A percentile compares a stretch with the other conserved stretches of the same genome.
Evolutionary conservation across 1,140 invertebrate genomes (phyloP).

Genomic region (Anadara kagoshimensis): DNA sequence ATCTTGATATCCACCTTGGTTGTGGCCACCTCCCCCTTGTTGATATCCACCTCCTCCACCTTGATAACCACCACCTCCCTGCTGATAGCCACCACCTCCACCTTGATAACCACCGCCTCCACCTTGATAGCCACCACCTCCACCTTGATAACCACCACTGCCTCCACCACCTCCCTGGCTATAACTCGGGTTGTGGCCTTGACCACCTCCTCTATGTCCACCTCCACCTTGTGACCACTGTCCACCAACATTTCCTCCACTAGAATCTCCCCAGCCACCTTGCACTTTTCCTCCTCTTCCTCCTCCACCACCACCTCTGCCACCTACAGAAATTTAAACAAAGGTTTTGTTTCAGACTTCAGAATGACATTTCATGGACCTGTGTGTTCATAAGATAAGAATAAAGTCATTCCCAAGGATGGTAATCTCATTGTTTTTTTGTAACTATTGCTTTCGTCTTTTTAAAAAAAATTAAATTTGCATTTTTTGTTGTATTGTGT

Average conservation of each 20-base stretch:
- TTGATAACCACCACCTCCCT: slow-evolving; percentile 18
- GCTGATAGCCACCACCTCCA: slow-evolving; percentile 28
- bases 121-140: slow-evolving; percentile 36
- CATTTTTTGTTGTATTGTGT: too few species aligned
- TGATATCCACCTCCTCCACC: slow-evolving; percentile 25
- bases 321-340: slow-evolving; percentile 28
- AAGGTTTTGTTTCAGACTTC: background rate
- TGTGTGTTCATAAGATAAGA: background rate
- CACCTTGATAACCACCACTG: slow-evolving; percentile 30
- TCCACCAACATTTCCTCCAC: background rate
- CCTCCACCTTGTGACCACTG: slow-evolving; percentile 8
- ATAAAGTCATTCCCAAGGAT: background rate
- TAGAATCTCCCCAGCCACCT: slow-evolving; percentile 47
- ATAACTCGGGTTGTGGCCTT: slow-evolving; percentile 32
- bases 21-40: slow-evolving; percentile 33
- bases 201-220: slow-evolving; percentile 29
- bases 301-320: slow-evolving; percentile 45
- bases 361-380: background rate
- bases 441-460: background rate
- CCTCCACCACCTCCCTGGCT: slow-evolving; percentile 36
- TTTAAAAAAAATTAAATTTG: too few species aligned
- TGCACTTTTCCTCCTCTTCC: slow-evolving; percentile 47
- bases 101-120: slow-evolving; percentile 28
- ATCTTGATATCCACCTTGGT: slow-evolving; percentile 6
- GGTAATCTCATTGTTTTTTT: slow-evolving; percentile 1